Evolutionary conservation across 1,140 invertebrate species (phyloP), one percentile per base, ranked within the genome.

Genomic region (Sesamia nonagrioides): DNA sequence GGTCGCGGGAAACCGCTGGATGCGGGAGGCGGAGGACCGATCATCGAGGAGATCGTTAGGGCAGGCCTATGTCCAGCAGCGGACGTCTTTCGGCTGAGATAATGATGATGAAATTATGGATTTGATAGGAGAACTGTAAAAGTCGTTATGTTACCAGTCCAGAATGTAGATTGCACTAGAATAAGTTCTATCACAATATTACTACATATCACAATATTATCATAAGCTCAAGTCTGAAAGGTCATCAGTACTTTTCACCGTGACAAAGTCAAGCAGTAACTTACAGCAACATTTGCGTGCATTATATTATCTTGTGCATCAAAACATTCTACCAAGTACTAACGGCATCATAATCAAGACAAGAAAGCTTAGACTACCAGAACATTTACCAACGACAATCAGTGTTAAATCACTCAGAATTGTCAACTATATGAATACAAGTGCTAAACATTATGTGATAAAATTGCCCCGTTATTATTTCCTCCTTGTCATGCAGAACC

Each of bases 401-500:
- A 48, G 66, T 69, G 66, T 69, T 72, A 75, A 61, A 75, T 63
- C 73, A 63, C 58, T 75, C 56, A 48, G 58, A 63, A 75, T 75
- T 75, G 73, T 75, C 73, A 75, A 48, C 58, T 75, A 60, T 75
- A 61, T 45, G 42, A 68, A 33, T 50, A 60, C 66, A 71, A 60
- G 27, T 58, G 66, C 66, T 78, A 69, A 72, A 72, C 69, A 69
- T 69, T 69, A 35, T 69, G 63, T 27, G 33, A 69, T 68, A 77
- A 77, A 69, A 77, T 69, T 69, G 58, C 63, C 50, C 75, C 75
- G 75, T 77, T 77, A 77, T 77, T 77, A 77, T 56, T 37, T 71
- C 42, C n/a, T 40, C 54, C 73, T 76, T 80, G 78, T 76, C 78
- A 76, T 80, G 78, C 72, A 76, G 66, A 69, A 45, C 66, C 69